Percentiles rank a stretch among this genome's conserved stretches.
Conservation (phyloP, 1,140 invertebrate genomes). For the Drosophila sulfurigaster region DNA sequence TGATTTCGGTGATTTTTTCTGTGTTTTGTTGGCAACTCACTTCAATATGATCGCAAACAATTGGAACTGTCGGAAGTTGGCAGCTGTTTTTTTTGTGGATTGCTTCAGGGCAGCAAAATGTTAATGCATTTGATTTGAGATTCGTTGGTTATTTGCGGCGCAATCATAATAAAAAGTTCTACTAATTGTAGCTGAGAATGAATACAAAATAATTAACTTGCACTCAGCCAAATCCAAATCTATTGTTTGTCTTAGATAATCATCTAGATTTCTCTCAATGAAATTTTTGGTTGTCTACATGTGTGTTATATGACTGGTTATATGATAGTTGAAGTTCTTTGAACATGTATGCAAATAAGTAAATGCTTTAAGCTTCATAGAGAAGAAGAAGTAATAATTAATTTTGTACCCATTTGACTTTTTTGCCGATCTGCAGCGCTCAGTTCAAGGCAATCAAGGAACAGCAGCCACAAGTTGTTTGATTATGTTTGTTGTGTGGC, state of each 20-base stretch:
- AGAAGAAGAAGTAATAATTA: constrained; percentile 52
- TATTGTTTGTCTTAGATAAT: background rate
- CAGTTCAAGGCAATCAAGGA: constrained; percentile 65
- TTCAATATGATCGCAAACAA: constrained; percentile 13
- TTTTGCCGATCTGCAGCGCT: constrained; percentile 23
- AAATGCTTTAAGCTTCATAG: too few species aligned
- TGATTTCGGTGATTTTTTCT: too few species aligned
- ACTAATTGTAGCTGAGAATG: constrained; percentile 11
- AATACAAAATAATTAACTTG: constrained; percentile 4
- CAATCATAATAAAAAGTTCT: constrained; percentile 1
- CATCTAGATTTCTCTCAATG: background rate
- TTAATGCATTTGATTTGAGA: constrained; percentile 22
- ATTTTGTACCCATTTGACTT: constrained; percentile 34
- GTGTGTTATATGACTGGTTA: background rate
- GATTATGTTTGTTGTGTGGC: constrained; percentile 25
- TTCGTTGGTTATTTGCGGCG: background rate
- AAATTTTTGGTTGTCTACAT: background rate
- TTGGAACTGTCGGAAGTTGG: constrained; percentile 39
- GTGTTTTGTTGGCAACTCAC: constrained; percentile 10
- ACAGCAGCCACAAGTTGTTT: constrained; percentile 13
- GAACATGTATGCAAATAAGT: background rate
- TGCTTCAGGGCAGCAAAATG: constrained; percentile 7
- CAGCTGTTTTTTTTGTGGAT: background rate
- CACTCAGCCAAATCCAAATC: background rate
- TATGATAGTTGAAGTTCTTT: background rate